These are phyloP conservation scores for Noctuana brunneofusca DNA, from an alignment of 2,888 invertebrate species.

Conservation along the genomic window DNA sequence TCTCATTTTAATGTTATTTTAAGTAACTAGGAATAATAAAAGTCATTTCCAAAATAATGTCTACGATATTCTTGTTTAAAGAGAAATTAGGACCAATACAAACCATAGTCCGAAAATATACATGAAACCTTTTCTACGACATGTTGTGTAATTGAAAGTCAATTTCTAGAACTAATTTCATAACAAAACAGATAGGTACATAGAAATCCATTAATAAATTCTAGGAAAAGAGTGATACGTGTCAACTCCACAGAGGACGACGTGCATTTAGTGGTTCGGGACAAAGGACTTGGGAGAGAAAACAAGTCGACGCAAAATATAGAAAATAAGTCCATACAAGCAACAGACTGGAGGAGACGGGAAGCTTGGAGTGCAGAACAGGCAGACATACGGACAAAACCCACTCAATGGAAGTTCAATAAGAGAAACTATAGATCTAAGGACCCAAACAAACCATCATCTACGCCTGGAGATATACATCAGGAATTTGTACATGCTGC, in stretches of 20 bases:
- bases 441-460: conserved; percentile 77
- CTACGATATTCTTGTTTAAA: too few species aligned
- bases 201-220: conserved; percentile 83
- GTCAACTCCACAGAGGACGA: conserved; percentile 89
- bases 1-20: not conserved
- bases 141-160: conserved; percentile 29
- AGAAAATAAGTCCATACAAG: conserved; percentile 89
- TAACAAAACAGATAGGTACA: conserved; percentile 75
- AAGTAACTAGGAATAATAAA: not conserved
- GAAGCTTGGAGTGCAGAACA: conserved; percentile 95
- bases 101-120: too few species aligned
- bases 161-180: conserved; percentile 30
- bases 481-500: conserved; percentile 77
- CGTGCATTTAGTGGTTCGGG: conserved; percentile 88
- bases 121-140: conserved; percentile 12
- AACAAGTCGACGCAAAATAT: conserved; percentile 89
- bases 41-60: not conserved
- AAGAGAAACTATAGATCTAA: conserved; percentile 83
- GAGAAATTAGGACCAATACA: too few species aligned
- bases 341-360: conserved; percentile 89
- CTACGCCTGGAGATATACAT: conserved; percentile 72
- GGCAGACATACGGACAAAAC: conserved; percentile 85
- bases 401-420: conserved; percentile 89
- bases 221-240: conserved; percentile 89
- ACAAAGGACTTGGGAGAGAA: conserved; percentile 87